These are phyloP conservation scores for Drosophila koepferae DNA, from an alignment of 2,888 invertebrate species.

Conservation along the genomic window DNA sequence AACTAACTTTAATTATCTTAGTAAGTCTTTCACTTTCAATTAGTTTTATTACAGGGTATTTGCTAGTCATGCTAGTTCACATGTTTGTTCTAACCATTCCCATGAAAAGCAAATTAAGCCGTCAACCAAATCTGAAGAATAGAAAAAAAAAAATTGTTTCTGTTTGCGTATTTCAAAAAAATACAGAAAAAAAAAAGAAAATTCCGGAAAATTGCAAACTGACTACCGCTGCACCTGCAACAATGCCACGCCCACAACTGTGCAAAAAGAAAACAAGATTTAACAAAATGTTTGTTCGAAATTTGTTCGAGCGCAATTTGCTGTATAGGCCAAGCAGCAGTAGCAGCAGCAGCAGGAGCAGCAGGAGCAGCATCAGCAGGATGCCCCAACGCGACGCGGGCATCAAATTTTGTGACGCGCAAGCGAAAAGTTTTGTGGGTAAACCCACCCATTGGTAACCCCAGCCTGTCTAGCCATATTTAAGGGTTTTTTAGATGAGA, in stretches of 20 bases:
- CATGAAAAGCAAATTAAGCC: slow-evolving; percentile 80
- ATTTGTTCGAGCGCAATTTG: slow-evolving; percentile 65
- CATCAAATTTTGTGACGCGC: slow-evolving; percentile 42
- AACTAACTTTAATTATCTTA: background rate
- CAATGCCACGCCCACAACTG: slow-evolving; percentile 55
- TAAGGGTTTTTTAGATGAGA: slow-evolving; percentile 58
- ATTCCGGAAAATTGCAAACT: slow-evolving; percentile 35
- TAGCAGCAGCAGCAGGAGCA: background rate
- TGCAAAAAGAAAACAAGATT: slow-evolving; percentile 27
- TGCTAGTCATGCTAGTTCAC: background rate
- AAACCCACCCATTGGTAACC: background rate
- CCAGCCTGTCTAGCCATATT: slow-evolving; percentile 53
- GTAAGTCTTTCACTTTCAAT: background rate
- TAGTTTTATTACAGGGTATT: slow-evolving; percentile 7
- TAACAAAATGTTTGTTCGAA: slow-evolving; percentile 72
- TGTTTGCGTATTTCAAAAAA: slow-evolving; percentile 31
- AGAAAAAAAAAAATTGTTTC: slow-evolving; percentile 11
- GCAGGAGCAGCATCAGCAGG: background rate
- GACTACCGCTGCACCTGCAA: slow-evolving; percentile 63
- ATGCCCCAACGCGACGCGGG: background rate
- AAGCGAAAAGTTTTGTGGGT: slow-evolving; percentile 40
- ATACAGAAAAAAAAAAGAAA: slow-evolving; percentile 11
- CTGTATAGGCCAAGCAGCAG: slow-evolving; percentile 24
- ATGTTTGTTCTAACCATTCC: slow-evolving; percentile 25
- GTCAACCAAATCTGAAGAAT: slow-evolving; percentile 50